Base-by-base conservation (phyloP, 2,113 vertebrate genomes). In the Potamarius usumacintae region DNA sequence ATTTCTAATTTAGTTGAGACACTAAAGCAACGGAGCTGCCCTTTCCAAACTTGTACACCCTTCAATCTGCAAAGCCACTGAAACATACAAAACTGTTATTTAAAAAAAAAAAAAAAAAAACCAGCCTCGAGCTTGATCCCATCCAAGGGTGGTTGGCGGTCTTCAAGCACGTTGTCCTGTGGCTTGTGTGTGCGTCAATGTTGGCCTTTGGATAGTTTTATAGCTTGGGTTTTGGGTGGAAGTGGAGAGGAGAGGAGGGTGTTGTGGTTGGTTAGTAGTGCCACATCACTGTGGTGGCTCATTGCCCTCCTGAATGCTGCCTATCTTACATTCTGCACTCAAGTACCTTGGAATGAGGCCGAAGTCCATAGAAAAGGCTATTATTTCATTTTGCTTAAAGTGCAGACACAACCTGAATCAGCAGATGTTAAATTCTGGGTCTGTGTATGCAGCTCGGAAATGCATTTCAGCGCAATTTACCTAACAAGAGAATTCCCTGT, bases 121-220 rank as follows among this genome's bases (percentile, higher is more conserved):
- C n/a, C 2, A 77, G n/a, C 9, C 50, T 86, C 76, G 48, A 67
- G n/a, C 17, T 67, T 15, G 50, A 69, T 67, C 12, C 20, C 65
- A 82, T 65, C 34, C n/a, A 18, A 86, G 65, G 63, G 82, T 27
- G 78, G 62, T 82, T 63, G 60, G 63, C 30, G 78, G 78, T 69
- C 78, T 48, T 25, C 4, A 82, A 27, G 67, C 85, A 86, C 27
- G 85, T 72, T 72, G 85, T 67, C 53, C 85, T 82, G 85, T 27
- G 85, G 85, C 53, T 86, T 50, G 78, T 53, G 78, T 60, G 63
- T 86, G 78, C 85, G 85, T 86, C 85, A 86, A 12, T 81, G 65
- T 50, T 82, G 85, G 85, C 85, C 78, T 86, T 82, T 86, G 85
- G 65, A 50, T 71, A 81, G 78, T 86, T 82, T 82, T 82, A 86